Evolutionary conservation across 2,113 vertebrate species (phyloP).

Genomic region (Murina feae): DNA sequence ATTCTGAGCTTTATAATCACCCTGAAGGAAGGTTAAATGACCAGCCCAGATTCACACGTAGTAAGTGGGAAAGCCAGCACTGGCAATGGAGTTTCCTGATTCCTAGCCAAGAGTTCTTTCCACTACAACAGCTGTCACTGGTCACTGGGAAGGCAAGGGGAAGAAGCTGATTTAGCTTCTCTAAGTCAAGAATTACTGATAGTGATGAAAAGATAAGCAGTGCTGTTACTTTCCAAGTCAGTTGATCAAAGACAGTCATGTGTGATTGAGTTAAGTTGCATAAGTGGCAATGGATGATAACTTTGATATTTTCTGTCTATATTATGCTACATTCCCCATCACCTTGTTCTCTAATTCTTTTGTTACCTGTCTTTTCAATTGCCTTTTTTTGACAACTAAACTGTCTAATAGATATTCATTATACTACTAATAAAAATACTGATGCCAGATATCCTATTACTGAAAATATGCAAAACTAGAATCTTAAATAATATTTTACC

Average conservation of each 20-base stretch:
- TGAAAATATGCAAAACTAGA: not conserved
- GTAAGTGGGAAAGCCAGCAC: not conserved
- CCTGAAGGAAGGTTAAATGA: conserved; percentile 21
- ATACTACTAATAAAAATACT: conserved; percentile 25
- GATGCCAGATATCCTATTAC: not conserved
- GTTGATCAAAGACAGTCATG: not conserved
- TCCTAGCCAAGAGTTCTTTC: conserved; percentile 66
- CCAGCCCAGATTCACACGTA: conserved; percentile 28
- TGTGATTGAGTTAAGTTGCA: not conserved
- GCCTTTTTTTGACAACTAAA: conserved; percentile 26
- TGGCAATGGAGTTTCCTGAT: conserved; percentile 56
- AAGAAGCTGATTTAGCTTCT: conserved; percentile 44
- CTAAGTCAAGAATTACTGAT: conserved; percentile 3
- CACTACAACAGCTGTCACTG: conserved; percentile 51
- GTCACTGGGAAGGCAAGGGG: conserved; percentile 1
- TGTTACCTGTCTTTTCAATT: conserved; percentile 7
- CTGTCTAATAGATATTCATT: not conserved
- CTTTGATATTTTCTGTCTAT: not conserved
- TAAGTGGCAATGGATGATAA: not conserved
- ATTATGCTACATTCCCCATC: not conserved
- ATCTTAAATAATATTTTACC: not conserved
- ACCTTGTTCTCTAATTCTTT: not conserved
- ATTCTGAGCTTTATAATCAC: conserved; percentile 46
- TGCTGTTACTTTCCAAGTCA: conserved; percentile 39
- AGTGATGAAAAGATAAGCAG: conserved; percentile 21